Evolutionary conservation across 2,113 vertebrate genomes (phyloP), one percentile per base, ranked within the genome.

Genomic region (Lophura nycthemera): DNA sequence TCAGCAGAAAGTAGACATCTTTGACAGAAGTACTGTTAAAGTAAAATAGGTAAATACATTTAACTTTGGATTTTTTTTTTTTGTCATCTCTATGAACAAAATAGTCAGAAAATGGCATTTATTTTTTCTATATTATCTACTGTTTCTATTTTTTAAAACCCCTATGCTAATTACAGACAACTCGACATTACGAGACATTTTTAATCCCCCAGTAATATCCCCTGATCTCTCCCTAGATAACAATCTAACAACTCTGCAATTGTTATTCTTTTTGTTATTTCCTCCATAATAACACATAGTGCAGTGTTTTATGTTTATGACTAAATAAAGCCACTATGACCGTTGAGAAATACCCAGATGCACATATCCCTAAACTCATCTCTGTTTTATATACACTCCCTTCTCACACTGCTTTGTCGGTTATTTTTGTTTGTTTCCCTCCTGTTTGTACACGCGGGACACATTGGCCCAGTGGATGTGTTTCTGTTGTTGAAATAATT

Each of bases 211-310:
- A 32, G 13, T 93, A 96, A 95, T 92, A 75, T 88, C 83, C 77
- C 87, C 47, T 97, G 97, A 97, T 96, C 93, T 96, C 54, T 95
- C 36, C 79, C 66, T 43, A 82, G 82, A 89, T 88, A 95, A 92
- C 45, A 45, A 45, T 63, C 57, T 91, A 17, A 38, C 20, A 72
- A 56, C 22, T 96, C 76, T 94, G 81, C 63, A 97, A 83, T 95
- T 75, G 93, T 74, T n/a, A 70, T 77, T 83, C 18, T 90, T 97
- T 93, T 96, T 93, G 96, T 97, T 83, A 90, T 38, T 94, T 94
- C 25, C 34, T 85, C 16, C 10, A 21, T 74, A 94, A 75, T 60
- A 94, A 70, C 5, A 10, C 45, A 30, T 9, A 54, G 8, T 10
- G 27, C 13, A 54, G 52, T 2, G 15, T 30, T 30, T 30, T 17